phyloP scores from a whole-genome alignment of 2,113 vertebrate species.

The Lasiurus borealis region DNA sequence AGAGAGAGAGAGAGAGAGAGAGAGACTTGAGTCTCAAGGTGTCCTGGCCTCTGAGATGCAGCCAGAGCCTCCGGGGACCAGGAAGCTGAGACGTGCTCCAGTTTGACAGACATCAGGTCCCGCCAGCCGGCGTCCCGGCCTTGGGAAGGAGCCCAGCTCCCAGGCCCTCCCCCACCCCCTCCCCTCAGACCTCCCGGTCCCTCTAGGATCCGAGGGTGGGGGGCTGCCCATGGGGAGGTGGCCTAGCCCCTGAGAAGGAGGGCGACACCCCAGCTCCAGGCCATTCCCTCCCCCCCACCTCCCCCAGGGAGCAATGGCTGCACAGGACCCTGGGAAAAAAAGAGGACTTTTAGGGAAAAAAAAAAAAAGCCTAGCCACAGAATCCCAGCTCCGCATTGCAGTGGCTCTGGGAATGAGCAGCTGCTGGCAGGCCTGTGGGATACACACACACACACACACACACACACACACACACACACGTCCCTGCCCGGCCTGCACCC shows the following conservation, averaged over 20 bases:
- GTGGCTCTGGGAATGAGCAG: slow-evolving; percentile 52
- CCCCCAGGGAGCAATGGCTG: slow-evolving; percentile 30
- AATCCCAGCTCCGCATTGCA: slow-evolving; percentile 84
- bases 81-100: not conserved
- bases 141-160: not conserved
- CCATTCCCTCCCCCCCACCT: not conserved
- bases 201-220: not conserved
- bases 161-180: not conserved
- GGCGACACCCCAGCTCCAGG: not conserved
- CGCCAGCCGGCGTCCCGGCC: not conserved
- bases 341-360: slow-evolving; percentile 65
- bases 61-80: not conserved
- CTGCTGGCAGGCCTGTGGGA: not conserved
- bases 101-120: not conserved
- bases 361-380: slow-evolving; percentile 13
- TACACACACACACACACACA: too few species aligned
- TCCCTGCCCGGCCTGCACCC: not conserved
- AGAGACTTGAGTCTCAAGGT: not conserved
- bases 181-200: accelerated
- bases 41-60: not conserved
- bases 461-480: too few species aligned
- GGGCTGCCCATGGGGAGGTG: not conserved
- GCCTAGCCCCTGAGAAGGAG: not conserved
- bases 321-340: slow-evolving; percentile 67
- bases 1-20: not conserved